Percentiles rank a stretch among this genome's conserved stretches.
Conservation (phyloP, 2,888 invertebrate genomes). For the Macrosoma leucophasiata region DNA sequence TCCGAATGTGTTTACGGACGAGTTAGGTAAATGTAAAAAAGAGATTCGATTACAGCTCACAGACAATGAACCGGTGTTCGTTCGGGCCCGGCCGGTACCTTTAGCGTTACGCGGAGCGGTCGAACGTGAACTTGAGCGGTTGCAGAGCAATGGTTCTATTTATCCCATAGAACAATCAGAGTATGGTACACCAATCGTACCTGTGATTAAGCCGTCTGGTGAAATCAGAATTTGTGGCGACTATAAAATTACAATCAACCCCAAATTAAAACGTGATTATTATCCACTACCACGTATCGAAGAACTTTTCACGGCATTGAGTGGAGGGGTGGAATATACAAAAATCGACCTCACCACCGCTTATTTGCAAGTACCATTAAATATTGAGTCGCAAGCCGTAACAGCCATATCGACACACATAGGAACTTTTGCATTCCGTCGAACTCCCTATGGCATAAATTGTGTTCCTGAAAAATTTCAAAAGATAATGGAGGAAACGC, state of each 20-base stretch:
- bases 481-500: conserved; percentile 28
- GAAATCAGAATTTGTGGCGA: conserved; percentile 25
- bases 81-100: conserved; percentile 24
- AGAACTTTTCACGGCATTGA: conserved; percentile 18
- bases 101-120: conserved; percentile 25
- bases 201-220: conserved; percentile 22
- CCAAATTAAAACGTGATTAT: conserved; percentile 19
- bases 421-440: conserved; percentile 24
- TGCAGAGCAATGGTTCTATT: conserved; percentile 27
- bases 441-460: conserved; percentile 22
- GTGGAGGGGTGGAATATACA: conserved; percentile 23
- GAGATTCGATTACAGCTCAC: conserved; percentile 10
- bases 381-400: conserved; percentile 21
- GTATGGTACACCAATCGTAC: conserved; percentile 30
- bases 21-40: conserved; percentile 12
- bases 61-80: conserved; percentile 15
- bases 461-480: conserved; percentile 30
- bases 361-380: conserved; percentile 21
- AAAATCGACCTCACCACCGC: conserved; percentile 27
- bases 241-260: conserved; percentile 28
- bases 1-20: conserved; percentile 9
- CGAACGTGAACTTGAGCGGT: conserved; percentile 25
- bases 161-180: conserved; percentile 28
- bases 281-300: conserved; percentile 25
- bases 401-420: conserved; percentile 27